Percentiles rank a stretch among this genome's conserved stretches.
Evolutionary conservation across 2,888 invertebrate species (phyloP).

Genomic region (Seira musarum): DNA sequence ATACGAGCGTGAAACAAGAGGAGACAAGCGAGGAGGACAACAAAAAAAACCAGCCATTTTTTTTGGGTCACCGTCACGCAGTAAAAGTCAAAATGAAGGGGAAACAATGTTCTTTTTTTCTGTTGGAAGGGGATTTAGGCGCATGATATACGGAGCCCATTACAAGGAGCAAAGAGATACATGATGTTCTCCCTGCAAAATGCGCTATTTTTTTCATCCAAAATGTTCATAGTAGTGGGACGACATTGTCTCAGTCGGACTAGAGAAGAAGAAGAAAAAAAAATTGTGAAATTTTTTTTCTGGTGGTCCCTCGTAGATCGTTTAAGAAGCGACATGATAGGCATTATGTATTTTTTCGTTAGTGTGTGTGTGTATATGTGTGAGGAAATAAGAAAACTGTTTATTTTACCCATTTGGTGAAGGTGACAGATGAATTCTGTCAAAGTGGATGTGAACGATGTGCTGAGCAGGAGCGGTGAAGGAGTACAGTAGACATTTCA

Average conservation of each 20-base stretch:
- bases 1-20: background rate
- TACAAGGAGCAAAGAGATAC: background rate
- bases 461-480: slow-evolving; percentile 85
- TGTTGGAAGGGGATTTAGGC: background rate
- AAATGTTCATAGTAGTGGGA: background rate
- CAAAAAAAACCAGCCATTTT: background rate
- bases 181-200: background rate
- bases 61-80: background rate
- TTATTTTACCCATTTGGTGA: slow-evolving; percentile 60
- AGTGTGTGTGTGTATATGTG: too few relatives aligned
- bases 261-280: background rate
- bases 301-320: too few relatives aligned
- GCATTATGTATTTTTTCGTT: too few relatives aligned
- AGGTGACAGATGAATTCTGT: slow-evolving; percentile 82
- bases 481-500: slow-evolving; percentile 88
- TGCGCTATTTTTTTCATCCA: background rate
- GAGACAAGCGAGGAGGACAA: background rate
- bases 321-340: background rate
- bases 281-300: background rate
- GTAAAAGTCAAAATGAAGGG: background rate
- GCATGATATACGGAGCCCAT: background rate
- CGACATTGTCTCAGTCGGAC: too few relatives aligned
- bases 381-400: slow-evolving; percentile 31
- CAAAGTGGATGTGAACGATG: slow-evolving; percentile 87
- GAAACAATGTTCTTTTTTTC: background rate